phyloP scores from a whole-genome alignment of 64 coral and sea anemone species.

The Actinia equina region DNA sequence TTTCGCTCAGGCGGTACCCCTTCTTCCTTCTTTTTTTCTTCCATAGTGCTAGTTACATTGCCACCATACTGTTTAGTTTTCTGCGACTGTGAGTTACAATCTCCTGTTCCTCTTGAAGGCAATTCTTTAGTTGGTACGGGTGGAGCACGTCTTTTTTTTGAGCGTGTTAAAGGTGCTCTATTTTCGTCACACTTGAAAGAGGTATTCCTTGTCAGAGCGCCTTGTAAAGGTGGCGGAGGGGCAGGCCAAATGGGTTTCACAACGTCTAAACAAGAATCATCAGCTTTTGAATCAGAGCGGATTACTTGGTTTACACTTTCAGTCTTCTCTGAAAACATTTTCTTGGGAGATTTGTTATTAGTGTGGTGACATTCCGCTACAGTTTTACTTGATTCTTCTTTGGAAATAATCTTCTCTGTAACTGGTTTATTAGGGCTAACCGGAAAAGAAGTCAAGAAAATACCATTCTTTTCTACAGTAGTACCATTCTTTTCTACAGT shows the following conservation, averaged over 20 bases:
- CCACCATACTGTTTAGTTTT: background rate
- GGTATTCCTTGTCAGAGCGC: conserved; percentile 20
- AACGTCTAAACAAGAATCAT: background rate
- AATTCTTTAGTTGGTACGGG: background rate
- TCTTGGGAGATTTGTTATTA: background rate
- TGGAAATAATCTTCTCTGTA: background rate
- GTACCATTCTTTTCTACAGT: too few relatives aligned
- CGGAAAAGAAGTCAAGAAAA: background rate
- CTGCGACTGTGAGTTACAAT: background rate
- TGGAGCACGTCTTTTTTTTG: background rate
- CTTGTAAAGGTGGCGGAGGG: conserved; percentile 19
- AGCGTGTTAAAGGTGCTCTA: background rate
- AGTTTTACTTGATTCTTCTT: background rate
- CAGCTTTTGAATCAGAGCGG: background rate
- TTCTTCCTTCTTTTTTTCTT: background rate
- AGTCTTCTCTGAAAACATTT: background rate
- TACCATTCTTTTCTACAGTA: background rate
- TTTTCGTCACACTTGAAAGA: background rate
- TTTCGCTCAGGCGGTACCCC: background rate
- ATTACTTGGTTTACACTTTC: too few relatives aligned
- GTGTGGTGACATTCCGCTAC: background rate
- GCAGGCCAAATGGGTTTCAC: conserved; percentile 5
- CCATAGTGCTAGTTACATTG: background rate
- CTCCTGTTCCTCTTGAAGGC: background rate
- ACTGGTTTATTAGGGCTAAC: background rate